Conservation (phyloP, 2,888 invertebrate species). For the Lasioglossum calceatum region DNA sequence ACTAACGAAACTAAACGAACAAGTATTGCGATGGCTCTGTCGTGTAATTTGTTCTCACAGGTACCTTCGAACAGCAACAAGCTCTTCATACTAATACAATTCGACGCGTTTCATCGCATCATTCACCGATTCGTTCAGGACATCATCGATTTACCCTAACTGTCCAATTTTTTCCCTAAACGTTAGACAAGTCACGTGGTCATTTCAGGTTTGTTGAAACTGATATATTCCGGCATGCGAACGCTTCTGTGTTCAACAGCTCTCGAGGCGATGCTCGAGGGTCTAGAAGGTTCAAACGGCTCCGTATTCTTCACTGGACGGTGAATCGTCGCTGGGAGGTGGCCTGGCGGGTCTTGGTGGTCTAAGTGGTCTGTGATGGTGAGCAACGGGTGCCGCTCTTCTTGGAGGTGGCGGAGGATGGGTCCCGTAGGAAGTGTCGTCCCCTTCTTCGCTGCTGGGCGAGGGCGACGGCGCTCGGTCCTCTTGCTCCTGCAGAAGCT, state of each 20-base stretch:
- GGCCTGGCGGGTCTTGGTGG: slow-evolving; percentile 80
- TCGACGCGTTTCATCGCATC: slow-evolving; percentile 16
- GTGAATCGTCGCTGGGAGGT: slow-evolving; percentile 82
- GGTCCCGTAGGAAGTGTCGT: slow-evolving; percentile 82
- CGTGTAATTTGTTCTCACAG: slow-evolving; percentile 36
- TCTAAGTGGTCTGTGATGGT: slow-evolving; percentile 78
- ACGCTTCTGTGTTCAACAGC: slow-evolving; percentile 28
- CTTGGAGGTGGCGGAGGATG: slow-evolving; percentile 85
- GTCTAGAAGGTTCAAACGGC: slow-evolving; percentile 76
- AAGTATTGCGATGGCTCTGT: slow-evolving; percentile 22
- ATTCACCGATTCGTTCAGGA: slow-evolving; percentile 9
- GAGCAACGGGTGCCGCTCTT: slow-evolving; percentile 77
- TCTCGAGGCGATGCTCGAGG: slow-evolving; percentile 1
- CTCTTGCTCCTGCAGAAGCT: slow-evolving; percentile 87
- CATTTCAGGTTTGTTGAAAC: slow-evolving; percentile 42
- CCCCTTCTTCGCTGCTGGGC: slow-evolving; percentile 85
- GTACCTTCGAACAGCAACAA: slow-evolving; percentile 45
- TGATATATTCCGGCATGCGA: slow-evolving; percentile 28
- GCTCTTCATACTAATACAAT: slow-evolving; percentile 20
- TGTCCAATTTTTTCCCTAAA: slow-evolving; percentile 18
- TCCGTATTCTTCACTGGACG: slow-evolving; percentile 83
- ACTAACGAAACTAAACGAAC: neutral
- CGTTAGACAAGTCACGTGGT: slow-evolving; percentile 8
- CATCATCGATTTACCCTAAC: neutral
- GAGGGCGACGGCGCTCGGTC: slow-evolving; percentile 86